Evolutionary conservation across 2,113 vertebrate species (phyloP), one percentile per base, ranked within the genome.

Genomic region (Geococcyx californianus): DNA sequence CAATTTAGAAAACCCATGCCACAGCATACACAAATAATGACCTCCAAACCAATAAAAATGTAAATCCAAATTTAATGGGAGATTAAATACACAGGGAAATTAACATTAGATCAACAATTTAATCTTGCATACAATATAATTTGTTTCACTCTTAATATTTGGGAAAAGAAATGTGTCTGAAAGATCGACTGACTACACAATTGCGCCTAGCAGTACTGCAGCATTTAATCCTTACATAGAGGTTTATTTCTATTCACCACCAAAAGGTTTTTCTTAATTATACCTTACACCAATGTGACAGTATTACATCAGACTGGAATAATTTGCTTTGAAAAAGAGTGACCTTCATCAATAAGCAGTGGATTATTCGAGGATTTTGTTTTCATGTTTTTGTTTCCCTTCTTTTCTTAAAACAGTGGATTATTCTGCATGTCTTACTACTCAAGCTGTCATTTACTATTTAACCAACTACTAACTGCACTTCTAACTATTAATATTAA

Each of bases 41-140:
- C 10, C 10, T 92, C 44, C 31, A 96, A 97, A 51, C 68, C 86
- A 91, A 97, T 97, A 97, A 97, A 98, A 97, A 98, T 97, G 95
- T 96, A 97, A 97, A 97, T 96, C 70, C 68, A 96, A 87, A 94
- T 94, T 97, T 96, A 98, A 97, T 82, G 80, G 64, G 70, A 80
- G 92, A 95, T 84, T 97, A 98, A 98, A 92, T 90, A 93, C 34
- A 29, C 8, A 51, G 49, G 38, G 52, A 97, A 95, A 95, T 97
- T 95, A 95, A 55, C 87, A 95, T 80, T 87, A 97, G 90, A 87
- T 86, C 67, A 93, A 94, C 72, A 96, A 73, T 96, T 95, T 97
- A 56, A 80, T 84, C 63, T 94, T 91, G 36, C 60, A 63, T 72
- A 76, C 23, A 29, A n/a, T 51, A 90, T 51, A 64, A 49, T 77